phyloP scores from a whole-genome alignment of 2,113 vertebrate species.

The Tragelaphus scriptus region DNA sequence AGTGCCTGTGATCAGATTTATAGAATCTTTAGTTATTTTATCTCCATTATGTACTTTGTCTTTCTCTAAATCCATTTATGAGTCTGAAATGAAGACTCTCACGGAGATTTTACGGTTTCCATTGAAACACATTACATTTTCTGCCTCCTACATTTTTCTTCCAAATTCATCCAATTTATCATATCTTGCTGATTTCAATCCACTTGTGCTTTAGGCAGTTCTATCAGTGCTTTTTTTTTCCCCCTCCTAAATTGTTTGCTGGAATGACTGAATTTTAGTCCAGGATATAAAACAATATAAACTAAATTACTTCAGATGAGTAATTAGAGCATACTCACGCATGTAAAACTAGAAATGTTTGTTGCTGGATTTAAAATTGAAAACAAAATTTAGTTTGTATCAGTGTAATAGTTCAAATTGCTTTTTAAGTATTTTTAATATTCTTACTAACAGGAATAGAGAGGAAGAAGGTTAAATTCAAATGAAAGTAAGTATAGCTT shows the following conservation, averaged over 20 bases:
- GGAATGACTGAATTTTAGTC: slow-evolving; percentile 26
- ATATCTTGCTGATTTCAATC: slow-evolving; percentile 35
- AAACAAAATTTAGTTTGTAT: not conserved
- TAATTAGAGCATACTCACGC: not conserved
- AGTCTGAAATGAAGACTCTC: slow-evolving; percentile 37
- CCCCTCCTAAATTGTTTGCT: slow-evolving; percentile 1
- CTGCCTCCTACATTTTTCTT: slow-evolving; percentile 49
- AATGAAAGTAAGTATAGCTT: not conserved
- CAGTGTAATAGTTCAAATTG: not conserved
- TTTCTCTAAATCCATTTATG: slow-evolving; percentile 31
- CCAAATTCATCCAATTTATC: slow-evolving; percentile 44
- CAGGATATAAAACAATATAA: slow-evolving; percentile 3
- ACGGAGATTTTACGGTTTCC: slow-evolving; percentile 48
- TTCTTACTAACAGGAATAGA: not conserved
- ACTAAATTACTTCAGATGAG: slow-evolving; percentile 29
- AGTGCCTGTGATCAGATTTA: slow-evolving; percentile 31
- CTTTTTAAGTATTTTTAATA: slow-evolving; percentile 16
- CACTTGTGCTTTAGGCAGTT: slow-evolving; percentile 23
- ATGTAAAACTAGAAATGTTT: not conserved
- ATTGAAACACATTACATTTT: slow-evolving; percentile 53
- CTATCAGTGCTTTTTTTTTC: not conserved
- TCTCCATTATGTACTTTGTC: slow-evolving; percentile 32
- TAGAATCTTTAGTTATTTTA: slow-evolving; percentile 40
- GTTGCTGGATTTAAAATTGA: slow-evolving; percentile 13
- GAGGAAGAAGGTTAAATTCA: not conserved